phyloP scores from a whole-genome alignment of 2,113 vertebrate species.

The Trichomycterus rosablanca region DNA sequence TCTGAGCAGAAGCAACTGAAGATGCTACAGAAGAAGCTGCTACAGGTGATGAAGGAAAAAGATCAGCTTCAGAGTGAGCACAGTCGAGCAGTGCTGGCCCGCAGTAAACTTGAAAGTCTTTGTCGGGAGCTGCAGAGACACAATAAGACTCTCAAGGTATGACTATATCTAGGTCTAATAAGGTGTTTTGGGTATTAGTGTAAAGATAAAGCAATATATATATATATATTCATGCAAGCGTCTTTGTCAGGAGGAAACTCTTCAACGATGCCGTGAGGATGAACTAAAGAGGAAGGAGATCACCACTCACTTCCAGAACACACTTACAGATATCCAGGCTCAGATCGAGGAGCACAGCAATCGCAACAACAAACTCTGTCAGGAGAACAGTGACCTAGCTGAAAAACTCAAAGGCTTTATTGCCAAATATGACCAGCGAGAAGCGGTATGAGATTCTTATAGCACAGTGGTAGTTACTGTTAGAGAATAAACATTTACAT shows the following conservation, averaged over 20 bases:
- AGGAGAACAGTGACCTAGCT: conserved; percentile 90
- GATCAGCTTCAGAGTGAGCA: conserved; percentile 94
- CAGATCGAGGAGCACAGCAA: conserved; percentile 97
- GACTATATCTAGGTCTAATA: background rate
- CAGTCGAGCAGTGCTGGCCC: conserved; percentile 86
- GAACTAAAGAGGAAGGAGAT: conserved; percentile 98
- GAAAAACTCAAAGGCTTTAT: conserved; percentile 94
- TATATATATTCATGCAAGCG: background rate
- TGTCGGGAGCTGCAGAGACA: conserved; percentile 96
- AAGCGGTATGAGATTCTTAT: conserved; percentile 75
- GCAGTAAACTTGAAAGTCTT: conserved; percentile 93
- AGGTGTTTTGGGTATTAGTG: background rate
- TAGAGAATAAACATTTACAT: background rate
- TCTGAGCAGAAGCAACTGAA: conserved; percentile 89
- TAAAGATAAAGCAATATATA: background rate
- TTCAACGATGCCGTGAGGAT: conserved; percentile 90
- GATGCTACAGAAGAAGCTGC: conserved; percentile 84
- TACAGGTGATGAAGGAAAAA: conserved; percentile 88
- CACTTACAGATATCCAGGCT: conserved; percentile 88
- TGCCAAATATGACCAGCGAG: conserved; percentile 90
- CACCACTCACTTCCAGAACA: conserved; percentile 94
- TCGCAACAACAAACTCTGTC: conserved; percentile 89
- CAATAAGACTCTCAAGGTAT: conserved; percentile 96
- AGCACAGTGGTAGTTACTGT: background rate
- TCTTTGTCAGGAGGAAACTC: conserved; percentile 83